Base-by-base conservation (phyloP, 2,888 invertebrate species). In the Megastigmus dorsalis region DNA sequence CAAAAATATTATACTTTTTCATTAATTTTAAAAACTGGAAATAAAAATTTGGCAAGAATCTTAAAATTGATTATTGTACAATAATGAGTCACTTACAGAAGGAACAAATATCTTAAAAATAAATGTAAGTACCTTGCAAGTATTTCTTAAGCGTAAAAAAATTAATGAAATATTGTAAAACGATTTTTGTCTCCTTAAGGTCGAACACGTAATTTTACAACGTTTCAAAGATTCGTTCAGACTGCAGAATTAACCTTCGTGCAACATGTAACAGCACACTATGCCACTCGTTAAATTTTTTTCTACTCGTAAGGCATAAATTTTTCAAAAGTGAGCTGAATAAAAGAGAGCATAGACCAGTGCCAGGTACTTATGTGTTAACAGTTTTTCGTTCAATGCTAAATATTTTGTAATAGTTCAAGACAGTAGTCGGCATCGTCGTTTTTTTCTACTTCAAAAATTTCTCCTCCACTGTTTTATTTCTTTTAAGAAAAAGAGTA, bases 321-420 rank as follows among this genome's bases (percentile, higher is more conserved):
- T 80, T 78, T 80, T 81, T 78, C 80, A 78, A 30, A 50, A 82
- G 79, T 81, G 81, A 83, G 82, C n/a, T 81, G 80, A 78, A 80
- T 82, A 78, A 82, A 80, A 84, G 83, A 85, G 84, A 85, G 85
- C 83, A 84, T 84, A 84, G 83, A 84, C 82, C 83, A 84, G 84
- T 84, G 83, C 85, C 84, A 84, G 85, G 85, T 85, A 85, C 85
- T 84, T 83, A 82, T 84, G 83, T 84, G 83, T 84, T 84, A 82
- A 83, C 81, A 82, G 83, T 83, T 81, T 80, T 79, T 74, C n/a
- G n/a, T n/a, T n/a, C n/a, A n/a, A n/a, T n/a, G n/a, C n/a, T n/a
- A n/a, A n/a, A n/a, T 57, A 36, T 13, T 50, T 50, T 45, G 36
- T 38, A 23, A 50, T 36, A 23, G 50, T 65, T 52, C 18, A 43